Evolutionary conservation across 2,888 invertebrate species (phyloP), one percentile per base, ranked within the genome.

Genomic region (Drosophila mulleri): DNA sequence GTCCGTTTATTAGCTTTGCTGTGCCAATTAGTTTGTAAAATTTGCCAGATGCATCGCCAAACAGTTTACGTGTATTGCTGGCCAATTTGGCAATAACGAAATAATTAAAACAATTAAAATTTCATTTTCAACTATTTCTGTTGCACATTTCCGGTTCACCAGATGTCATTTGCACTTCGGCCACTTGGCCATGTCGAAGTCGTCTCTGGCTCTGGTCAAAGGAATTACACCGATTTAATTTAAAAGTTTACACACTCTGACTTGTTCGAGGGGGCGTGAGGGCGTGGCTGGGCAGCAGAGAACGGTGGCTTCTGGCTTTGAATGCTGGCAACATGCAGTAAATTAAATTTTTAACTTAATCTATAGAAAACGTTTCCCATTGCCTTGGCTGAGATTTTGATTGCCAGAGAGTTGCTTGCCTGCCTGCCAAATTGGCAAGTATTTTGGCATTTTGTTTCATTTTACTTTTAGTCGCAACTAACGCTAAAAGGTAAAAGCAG

Each of bases 271-370:
- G 14, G 14, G 20, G 20, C 20, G 20, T 23, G 20, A n/a, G 20
- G 9, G 44, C 9, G 12, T 5, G 18, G n/a, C 29, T 29, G 29
- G 29, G 8, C 29, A 8, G 29, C 29, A 8, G 29, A 8, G 8
- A 8, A 2, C 8, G 29, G 0, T 9, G 20, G 2, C 9, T 29
- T 45, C 45, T 45, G 45, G 45, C 23, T 45, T 45, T 26, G 45
- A 45, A 45, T 45, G 14, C 39, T 48, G 47, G 48, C 44, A 50
- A 54, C 58, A 85, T 82, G 83, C 70, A 71, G 80, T 63, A 85
- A 84, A 84, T 89, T 62, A 76, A 85, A 74, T 88, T 82, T 65
- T 76, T 75, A 85, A 89, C 80, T 88, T 77, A 84, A 84, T 88
- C 75, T 72, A 72, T 70, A 68, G 71, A 72, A 75, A 82, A 67